Percentiles rank a stretch among this genome's conserved stretches.
Evolutionary conservation across 2,888 invertebrate genomes (phyloP).

Genomic region (Lypha dubia): DNA sequence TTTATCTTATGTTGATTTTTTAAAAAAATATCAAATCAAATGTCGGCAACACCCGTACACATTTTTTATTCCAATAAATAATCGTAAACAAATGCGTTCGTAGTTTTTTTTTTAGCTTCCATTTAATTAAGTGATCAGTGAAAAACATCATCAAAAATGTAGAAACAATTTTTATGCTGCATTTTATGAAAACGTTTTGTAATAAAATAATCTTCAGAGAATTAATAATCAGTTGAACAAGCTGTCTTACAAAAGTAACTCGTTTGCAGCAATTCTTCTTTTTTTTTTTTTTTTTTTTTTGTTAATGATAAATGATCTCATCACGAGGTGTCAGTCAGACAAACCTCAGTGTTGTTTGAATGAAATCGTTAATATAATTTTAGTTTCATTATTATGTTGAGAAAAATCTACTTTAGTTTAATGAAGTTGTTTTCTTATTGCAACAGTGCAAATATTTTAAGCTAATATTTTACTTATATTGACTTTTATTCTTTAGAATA

Average conservation of each 20-base stretch:
- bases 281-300: constrained; percentile 8
- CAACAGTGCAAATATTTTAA: constrained; percentile 44
- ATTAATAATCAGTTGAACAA: constrained; percentile 54
- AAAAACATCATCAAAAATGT: constrained; percentile 65
- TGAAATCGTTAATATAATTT: constrained; percentile 74
- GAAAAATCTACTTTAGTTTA: constrained; percentile 47
- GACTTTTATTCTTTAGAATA: constrained; percentile 7
- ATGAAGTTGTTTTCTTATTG: constrained; percentile 55
- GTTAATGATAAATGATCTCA: constrained; percentile 81
- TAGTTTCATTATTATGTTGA: background rate
- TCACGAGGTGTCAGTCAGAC: constrained; percentile 79
- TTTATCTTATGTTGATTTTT: constrained; percentile 60
- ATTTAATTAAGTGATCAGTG: constrained; percentile 70
- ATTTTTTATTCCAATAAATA: constrained; percentile 34
- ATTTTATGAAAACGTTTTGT: constrained; percentile 44
- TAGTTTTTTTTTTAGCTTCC: constrained; percentile 44
- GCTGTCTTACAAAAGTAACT: constrained; percentile 78
- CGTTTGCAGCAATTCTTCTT: constrained; percentile 78
- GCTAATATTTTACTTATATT: constrained; percentile 37
- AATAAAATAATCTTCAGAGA: constrained; percentile 64
- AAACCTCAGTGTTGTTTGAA: constrained; percentile 60
- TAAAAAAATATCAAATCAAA: constrained; percentile 60
- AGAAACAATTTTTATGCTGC: constrained; percentile 31
- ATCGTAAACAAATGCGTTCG: constrained; percentile 37
- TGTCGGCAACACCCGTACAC: constrained; percentile 61